phyloP scores from a whole-genome alignment of 2,888 invertebrate species.

The Drosophila rubida region DNA sequence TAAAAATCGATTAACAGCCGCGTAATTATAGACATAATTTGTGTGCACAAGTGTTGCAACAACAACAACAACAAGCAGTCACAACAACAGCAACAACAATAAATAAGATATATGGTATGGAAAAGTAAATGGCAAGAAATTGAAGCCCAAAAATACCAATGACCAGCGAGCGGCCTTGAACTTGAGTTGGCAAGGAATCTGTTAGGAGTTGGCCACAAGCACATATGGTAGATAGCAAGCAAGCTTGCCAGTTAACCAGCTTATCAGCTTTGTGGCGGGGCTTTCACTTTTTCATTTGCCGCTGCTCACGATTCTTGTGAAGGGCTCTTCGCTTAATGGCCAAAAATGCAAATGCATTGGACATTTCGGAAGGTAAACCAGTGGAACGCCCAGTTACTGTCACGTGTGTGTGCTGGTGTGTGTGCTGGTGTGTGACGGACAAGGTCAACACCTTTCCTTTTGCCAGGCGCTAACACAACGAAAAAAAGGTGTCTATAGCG shows the following conservation, averaged over 20 bases:
- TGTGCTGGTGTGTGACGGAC: conserved; percentile 46
- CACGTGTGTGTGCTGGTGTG: conserved; percentile 32
- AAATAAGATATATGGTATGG: conserved; percentile 14
- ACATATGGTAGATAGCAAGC: neutral
- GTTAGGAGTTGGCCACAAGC: conserved; percentile 9
- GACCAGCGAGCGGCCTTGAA: conserved; percentile 66
- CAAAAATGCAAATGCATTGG: conserved; percentile 52
- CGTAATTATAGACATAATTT: conserved; percentile 76
- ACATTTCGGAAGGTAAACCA: conserved; percentile 68
- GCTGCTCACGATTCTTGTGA: conserved; percentile 47
- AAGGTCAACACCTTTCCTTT: conserved; percentile 82
- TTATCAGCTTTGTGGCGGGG: neutral
- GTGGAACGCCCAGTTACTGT: conserved; percentile 50
- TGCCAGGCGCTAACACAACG: conserved; percentile 20
- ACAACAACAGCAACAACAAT: conserved; percentile 27
- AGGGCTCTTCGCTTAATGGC: conserved; percentile 55
- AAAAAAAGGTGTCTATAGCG: conserved; percentile 13
- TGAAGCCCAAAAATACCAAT: conserved; percentile 53
- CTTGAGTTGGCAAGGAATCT: conserved; percentile 54
- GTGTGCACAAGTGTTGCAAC: conserved; percentile 62
- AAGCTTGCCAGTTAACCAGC: neutral
- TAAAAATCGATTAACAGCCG: conserved; percentile 74
- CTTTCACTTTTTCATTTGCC: conserved; percentile 49
- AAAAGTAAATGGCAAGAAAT: conserved; percentile 71
- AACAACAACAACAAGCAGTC: conserved; percentile 59